phyloP scores from a whole-genome alignment of 2,113 vertebrate species.

The Sarotherodon lohbergeri region DNA sequence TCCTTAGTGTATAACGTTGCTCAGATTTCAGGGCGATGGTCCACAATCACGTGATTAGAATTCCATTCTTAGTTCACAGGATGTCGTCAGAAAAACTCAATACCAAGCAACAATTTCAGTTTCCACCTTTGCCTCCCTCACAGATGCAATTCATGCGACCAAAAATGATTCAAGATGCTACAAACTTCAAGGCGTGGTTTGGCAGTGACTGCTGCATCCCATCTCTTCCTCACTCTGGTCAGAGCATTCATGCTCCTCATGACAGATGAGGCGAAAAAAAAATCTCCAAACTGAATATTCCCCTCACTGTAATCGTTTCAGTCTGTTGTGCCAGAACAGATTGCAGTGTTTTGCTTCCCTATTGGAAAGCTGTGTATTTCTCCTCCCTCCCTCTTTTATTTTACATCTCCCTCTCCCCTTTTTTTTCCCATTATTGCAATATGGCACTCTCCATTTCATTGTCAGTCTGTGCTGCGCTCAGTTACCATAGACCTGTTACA shows the following conservation, averaged over 20 bases:
- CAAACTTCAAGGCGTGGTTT: neutral
- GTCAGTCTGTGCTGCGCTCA: conserved; percentile 25
- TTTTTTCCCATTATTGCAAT: conserved; percentile 32
- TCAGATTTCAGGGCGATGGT: neutral
- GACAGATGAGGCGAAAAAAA: conserved; percentile 30
- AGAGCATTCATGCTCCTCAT: conserved; percentile 23
- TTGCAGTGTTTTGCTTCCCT: conserved; percentile 59
- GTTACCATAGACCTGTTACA: neutral
- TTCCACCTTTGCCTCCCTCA: neutral
- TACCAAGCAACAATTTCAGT: neutral
- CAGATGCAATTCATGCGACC: neutral
- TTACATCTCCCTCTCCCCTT: neutral
- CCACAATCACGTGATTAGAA: neutral
- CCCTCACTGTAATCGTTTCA: conserved; percentile 61
- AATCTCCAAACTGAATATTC: conserved; percentile 46
- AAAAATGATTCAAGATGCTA: neutral
- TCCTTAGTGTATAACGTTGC: neutral
- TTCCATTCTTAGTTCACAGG: neutral
- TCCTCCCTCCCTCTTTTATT: conserved; percentile 8
- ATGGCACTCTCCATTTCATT: conserved; percentile 50
- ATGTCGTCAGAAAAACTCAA: neutral
- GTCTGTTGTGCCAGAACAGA: conserved; percentile 62
- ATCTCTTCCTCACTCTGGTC: neutral
- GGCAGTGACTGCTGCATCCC: neutral
- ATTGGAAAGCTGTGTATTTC: conserved; percentile 39